Conservation (phyloP, 2,797 vertebrate genomes). For the Thamnophis elegans region DNA sequence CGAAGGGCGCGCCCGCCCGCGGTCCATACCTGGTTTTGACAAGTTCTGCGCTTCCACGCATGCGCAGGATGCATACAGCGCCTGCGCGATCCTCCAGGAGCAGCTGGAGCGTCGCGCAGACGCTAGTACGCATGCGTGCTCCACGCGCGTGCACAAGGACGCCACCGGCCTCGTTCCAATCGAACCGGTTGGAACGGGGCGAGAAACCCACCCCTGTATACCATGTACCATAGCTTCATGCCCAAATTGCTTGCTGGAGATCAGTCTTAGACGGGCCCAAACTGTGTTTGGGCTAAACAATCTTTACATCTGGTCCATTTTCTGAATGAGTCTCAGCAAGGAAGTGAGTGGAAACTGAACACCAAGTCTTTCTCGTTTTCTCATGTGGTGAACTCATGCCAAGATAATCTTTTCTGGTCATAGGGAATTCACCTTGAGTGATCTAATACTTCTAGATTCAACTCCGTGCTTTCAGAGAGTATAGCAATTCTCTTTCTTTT, state of each 20-base stretch:
- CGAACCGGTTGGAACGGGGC: no score
- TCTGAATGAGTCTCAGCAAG: background rate
- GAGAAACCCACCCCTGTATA: no score
- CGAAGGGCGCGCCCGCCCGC: no score
- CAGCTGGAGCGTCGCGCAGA: no score
- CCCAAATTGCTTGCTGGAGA: background rate
- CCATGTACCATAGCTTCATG: background rate
- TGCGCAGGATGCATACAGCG: no score
- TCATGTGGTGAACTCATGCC: background rate
- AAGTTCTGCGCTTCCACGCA: no score
- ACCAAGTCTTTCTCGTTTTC: background rate
- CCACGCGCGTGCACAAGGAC: no score
- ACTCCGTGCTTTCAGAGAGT: background rate
- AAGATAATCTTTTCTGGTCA: background rate
- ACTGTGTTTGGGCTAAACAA: background rate
- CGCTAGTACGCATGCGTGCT: no score
- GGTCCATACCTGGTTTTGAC: no score
- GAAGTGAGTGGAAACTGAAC: background rate
- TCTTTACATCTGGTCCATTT: background rate
- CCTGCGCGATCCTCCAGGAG: no score
- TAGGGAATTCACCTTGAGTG: background rate
- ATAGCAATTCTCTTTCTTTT: background rate
- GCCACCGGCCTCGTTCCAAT: no score
- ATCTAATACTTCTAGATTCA: background rate
- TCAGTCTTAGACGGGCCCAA: background rate